Evolutionary conservation across 2,888 invertebrate species (phyloP).

Genomic region (Acronicta leporina): DNA sequence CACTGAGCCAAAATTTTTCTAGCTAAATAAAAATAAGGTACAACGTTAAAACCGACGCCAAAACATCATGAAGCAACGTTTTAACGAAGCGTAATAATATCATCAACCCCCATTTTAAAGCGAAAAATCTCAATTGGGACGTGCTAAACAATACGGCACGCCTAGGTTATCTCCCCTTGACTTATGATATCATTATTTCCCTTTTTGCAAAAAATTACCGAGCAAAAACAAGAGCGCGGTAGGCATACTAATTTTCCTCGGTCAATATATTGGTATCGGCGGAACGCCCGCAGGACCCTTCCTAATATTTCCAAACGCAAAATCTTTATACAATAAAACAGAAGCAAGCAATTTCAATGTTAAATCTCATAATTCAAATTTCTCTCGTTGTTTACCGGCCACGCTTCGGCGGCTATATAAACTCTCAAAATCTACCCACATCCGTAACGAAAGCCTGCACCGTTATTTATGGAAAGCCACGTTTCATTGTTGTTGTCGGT

Average conservation of each 20-base stretch:
- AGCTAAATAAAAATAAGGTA: too few species aligned
- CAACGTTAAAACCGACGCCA: constrained; percentile 15
- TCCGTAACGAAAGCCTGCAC: constrained; percentile 85
- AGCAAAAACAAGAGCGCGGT: constrained; percentile 79
- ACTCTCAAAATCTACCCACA: constrained; percentile 86
- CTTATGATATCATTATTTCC: constrained; percentile 87
- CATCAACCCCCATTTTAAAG: constrained; percentile 66
- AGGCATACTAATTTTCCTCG: constrained; percentile 84
- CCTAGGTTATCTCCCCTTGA: constrained; percentile 84
- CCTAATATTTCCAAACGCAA: constrained; percentile 69
- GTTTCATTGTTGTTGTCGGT: constrained; percentile 86
- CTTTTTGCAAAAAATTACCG: constrained; percentile 83
- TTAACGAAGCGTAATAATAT: constrained; percentile 62
- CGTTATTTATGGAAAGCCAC: constrained; percentile 86
- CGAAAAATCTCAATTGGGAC: constrained; percentile 75
- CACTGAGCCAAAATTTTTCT: constrained; percentile 55
- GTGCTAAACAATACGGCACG: constrained; percentile 81
- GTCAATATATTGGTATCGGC: constrained; percentile 83
- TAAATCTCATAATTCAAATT: constrained; percentile 86
- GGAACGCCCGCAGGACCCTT: constrained; percentile 62
- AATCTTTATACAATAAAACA: constrained; percentile 81
- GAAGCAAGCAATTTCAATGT: constrained; percentile 78
- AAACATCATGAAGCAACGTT: constrained; percentile 6
- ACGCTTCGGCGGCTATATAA: constrained; percentile 80
- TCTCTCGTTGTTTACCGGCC: constrained; percentile 80